Evolutionary conservation across 2,888 invertebrate genomes (phyloP), one percentile per base, ranked within the genome.

Genomic region (Campoletis raptor): DNA sequence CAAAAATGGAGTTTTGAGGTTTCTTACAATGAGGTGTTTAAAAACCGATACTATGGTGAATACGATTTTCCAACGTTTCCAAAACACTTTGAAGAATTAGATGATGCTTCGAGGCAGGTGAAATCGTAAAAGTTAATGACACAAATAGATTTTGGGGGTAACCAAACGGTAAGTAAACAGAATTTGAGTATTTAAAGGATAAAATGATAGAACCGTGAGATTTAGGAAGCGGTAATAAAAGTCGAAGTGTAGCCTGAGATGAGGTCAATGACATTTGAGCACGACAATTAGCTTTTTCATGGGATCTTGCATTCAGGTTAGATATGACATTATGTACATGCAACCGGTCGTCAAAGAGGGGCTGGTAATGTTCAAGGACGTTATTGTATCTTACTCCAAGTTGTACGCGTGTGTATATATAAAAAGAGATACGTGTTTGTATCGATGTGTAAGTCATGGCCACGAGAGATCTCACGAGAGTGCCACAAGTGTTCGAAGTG

Each of bases 301-400:
- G 81, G 66, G 64, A 79, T 81, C 37, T 40, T 37, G 57, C 40
- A 77, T 48, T 48, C 57, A 9, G 37, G 70, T 12, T 66, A 64
- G 66, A 64, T 66, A 48, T 67, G 61, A 57, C 54, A 83, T 86
- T 81, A 77, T 70, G 74, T 52, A 72, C 72, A 73, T 72, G 76
- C 66, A 79, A 73, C 77, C 77, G 64, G 77, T 72, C 61, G 83
- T 81, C 64, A 81, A 8, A 21, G 61, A 81, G 83, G 67, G 52
- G 70, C 57, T 40, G 66, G 73, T 57, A 77, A 57, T 40, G 83
- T 72, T 86, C 86, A 86, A 86, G 86, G 83, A 86, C 86, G 77
- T 67, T 83, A 86, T 86, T 86, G 83, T 83, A 66, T 42, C 67
- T 81, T 86, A 52, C 70, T 83, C 66, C 21, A 66, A 66, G 45